Evolutionary conservation across 2,797 vertebrate species (phyloP).

Genomic region (Melanotaenia maccullochi): DNA sequence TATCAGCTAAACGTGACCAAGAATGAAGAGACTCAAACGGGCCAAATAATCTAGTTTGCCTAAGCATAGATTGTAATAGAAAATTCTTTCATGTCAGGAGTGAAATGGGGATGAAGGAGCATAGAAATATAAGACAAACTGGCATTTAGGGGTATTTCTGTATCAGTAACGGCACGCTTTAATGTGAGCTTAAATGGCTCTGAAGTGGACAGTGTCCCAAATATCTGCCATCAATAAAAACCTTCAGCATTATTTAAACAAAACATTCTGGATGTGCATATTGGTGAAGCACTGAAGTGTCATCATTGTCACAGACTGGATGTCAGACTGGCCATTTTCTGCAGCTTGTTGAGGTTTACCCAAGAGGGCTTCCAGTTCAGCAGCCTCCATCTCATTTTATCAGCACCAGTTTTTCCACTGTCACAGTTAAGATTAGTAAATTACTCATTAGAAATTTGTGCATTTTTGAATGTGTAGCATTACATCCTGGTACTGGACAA

Average conservation of each 20-base stretch:
- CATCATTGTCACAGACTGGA: too few relatives aligned
- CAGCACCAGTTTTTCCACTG: neutral
- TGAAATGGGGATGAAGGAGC: neutral
- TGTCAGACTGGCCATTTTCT: neutral
- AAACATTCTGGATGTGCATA: too few relatives aligned
- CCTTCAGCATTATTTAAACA: too few relatives aligned
- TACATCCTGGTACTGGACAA: neutral
- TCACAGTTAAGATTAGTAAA: neutral
- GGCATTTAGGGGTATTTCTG: neutral
- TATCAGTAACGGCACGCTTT: too few relatives aligned
- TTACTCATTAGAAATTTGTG: neutral
- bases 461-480: neutral
- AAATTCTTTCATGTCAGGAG: neutral
- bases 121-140: neutral
- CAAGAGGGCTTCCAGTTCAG: neutral
- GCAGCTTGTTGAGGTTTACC: neutral
- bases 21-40: conserved; percentile 16
- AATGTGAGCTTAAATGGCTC: neutral
- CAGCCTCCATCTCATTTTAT: neutral
- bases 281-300: too few relatives aligned
- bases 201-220: too few relatives aligned
- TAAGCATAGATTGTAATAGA: conserved; percentile 18
- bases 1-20: conserved; percentile 37
- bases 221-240: too few relatives aligned
- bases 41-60: neutral